Conservation (phyloP, 2,113 vertebrate species). For the human region DNA sequence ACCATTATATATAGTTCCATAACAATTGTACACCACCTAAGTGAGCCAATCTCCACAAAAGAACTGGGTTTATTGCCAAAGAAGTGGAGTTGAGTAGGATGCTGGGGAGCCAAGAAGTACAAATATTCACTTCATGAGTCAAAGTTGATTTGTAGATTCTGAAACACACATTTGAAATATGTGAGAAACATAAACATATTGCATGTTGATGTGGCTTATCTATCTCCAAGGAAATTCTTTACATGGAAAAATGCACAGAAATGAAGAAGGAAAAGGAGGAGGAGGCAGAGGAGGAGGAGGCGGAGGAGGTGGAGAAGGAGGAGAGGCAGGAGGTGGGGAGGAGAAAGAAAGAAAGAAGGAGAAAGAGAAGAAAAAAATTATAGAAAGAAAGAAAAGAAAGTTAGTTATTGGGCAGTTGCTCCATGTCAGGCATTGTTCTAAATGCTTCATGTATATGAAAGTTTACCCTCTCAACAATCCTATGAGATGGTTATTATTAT, state of each 20-base stretch:
- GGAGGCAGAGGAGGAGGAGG: fast-evolving
- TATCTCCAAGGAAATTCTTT: background rate
- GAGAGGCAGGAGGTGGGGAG: too few relatives aligned
- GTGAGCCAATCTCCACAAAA: background rate
- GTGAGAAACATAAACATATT: background rate
- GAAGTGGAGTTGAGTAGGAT: background rate
- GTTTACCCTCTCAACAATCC: background rate
- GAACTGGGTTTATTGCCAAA: background rate
- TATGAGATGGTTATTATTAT: background rate
- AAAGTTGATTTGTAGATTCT: background rate
- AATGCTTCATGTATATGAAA: background rate
- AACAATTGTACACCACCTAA: background rate
- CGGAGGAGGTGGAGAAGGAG: background rate
- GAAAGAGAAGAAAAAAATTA: background rate
- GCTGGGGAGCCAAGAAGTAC: background rate
- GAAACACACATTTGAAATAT: background rate
- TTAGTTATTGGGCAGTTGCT: background rate
- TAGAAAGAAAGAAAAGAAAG: too few relatives aligned
- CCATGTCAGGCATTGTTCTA: background rate
- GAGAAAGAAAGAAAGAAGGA: background rate
- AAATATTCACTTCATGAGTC: background rate
- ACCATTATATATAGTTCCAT: background rate
- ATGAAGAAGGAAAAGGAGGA: background rate
- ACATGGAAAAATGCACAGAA: background rate
- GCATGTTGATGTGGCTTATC: background rate